Evolutionary conservation across 92 coral and sea anemone species (phyloP), one percentile per base, ranked within the genome.

Genomic region (Heliopora coerulea): DNA sequence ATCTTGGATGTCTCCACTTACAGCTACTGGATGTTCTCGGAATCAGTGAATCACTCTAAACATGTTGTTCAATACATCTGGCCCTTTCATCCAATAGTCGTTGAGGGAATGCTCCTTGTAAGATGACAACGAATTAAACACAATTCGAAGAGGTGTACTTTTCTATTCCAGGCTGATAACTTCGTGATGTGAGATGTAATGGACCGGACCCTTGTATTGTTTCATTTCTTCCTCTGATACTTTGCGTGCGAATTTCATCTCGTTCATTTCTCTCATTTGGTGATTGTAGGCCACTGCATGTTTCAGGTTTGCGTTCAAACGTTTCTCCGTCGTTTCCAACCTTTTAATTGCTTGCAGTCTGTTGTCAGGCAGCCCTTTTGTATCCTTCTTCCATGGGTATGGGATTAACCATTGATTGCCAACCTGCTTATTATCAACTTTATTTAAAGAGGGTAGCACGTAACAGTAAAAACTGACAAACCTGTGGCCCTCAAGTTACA

Each of bases 101-200:
- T 84, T 84, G 31, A 62, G 39, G 28, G 54, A n/a, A 48, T 84
- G 78, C 17, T 77, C 84, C 65, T 84, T 61, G 58, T 21, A 72
- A 6, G 56, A 63, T 25, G 78, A 56, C 2, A 80, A 56, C 21
- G 88, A 75, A n/a, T 82, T 85, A 74, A 85, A 80, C 6, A 80
- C 79, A 28, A 86, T 66, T 27, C 87, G 63, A 23, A 79, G 69
- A 9, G 89, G 89, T 15, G 89, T 85, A 54, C 82, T 62, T 27
- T 69, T 86, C 28, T 49, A 44, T 15, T 84, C 84, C 23, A 84
- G 84, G 25, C 74, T 72, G 27, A 82, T 14, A 8, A 86, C 85
- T 19, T 73, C 90, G 20, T 86, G 85, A 73, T 86, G 85, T 21
- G 49, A 29, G 23, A 86, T 68, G 74, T 54, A 86, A 50, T 83